These are phyloP conservation scores for Scytalopus superciliaris DNA, from an alignment of 2,113 vertebrate genomes.

Conservation along the genomic window DNA sequence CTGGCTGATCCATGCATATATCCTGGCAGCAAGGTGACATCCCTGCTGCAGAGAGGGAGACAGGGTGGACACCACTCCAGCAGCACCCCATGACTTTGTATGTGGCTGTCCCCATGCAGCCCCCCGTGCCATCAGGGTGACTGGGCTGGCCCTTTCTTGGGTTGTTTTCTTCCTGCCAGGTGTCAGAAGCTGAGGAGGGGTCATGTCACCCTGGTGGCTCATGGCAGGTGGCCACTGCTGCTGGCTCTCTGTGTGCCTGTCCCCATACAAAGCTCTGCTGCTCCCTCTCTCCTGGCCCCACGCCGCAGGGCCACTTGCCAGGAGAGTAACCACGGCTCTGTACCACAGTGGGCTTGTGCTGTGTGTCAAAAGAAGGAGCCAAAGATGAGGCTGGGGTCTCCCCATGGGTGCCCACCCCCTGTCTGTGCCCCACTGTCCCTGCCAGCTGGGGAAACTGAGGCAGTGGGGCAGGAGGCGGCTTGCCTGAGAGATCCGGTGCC, in stretches of 20 bases:
- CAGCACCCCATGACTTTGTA: fast-evolving
- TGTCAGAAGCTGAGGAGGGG: neutral
- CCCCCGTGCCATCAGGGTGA: fast-evolving
- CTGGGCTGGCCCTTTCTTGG: fast-evolving
- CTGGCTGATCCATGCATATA: fast-evolving
- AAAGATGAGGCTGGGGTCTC: neutral
- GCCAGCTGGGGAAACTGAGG: conserved; percentile 21
- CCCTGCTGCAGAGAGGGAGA: neutral
- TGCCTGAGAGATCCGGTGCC: neutral
- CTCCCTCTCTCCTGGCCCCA: neutral
- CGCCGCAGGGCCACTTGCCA: neutral
- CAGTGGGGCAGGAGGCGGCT: neutral
- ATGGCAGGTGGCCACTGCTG: neutral
- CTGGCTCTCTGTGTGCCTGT: neutral
- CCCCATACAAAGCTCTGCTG: neutral
- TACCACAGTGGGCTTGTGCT: fast-evolving
- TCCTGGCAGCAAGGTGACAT: neutral
- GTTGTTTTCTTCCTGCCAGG: neutral
- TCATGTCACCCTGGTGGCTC: fast-evolving
- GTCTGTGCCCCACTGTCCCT: neutral
- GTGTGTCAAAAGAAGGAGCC: neutral
- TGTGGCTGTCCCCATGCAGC: neutral
- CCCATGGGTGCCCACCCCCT: neutral
- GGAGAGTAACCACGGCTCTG: neutral
- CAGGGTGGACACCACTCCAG: neutral